Conservation (phyloP, 2,888 invertebrate genomes). For the Xylota segnis region DNA sequence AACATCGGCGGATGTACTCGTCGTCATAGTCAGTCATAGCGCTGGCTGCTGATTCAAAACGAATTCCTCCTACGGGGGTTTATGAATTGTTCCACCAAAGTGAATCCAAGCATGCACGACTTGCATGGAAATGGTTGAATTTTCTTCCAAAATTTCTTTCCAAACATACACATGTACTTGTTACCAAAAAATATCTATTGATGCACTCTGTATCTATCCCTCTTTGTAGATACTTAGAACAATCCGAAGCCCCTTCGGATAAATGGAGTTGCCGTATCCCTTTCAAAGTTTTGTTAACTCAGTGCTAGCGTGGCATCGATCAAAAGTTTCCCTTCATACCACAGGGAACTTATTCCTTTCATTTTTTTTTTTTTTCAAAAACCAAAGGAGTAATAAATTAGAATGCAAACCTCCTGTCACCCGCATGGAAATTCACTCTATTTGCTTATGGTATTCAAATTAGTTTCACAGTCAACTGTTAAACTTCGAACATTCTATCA, state of each 20-base stretch:
- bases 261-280: neutral
- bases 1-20: neutral
- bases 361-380: too few species aligned
- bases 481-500: slow-evolving; percentile 53
- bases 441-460: slow-evolving; percentile 50
- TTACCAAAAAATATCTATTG: slow-evolving; percentile 6
- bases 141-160: neutral
- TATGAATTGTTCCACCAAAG: slow-evolving; percentile 12
- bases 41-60: neutral
- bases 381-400: slow-evolving; percentile 21
- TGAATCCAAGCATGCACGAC: slow-evolving; percentile 7
- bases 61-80: neutral
- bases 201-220: too few species aligned
- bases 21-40: slow-evolving; percentile 11
- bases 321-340: neutral
- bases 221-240: too few species aligned
- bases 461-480: slow-evolving; percentile 50
- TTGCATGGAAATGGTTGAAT: neutral
- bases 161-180: neutral
- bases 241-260: too few species aligned
- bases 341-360: neutral
- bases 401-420: slow-evolving; percentile 1
- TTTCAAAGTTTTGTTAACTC: neutral
- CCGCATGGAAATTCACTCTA: slow-evolving; percentile 5
- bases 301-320: neutral